These are phyloP conservation scores for Agriopis marginaria DNA, from an alignment of 2,888 invertebrate species.

Conservation along the genomic window DNA sequence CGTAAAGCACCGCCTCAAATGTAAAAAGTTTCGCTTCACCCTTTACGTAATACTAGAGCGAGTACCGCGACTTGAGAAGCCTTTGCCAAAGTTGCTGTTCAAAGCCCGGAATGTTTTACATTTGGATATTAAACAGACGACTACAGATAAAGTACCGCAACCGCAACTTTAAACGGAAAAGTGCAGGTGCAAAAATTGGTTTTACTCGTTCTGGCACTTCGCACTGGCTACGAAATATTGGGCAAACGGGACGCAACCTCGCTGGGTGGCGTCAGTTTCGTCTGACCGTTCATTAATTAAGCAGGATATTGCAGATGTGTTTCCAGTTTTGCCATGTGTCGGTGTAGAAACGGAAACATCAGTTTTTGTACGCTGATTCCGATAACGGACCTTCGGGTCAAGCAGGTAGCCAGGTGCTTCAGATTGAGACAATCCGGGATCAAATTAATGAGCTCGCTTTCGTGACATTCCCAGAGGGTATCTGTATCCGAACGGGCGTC, in stretches of 20 bases:
- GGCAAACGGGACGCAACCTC: slow-evolving; percentile 58
- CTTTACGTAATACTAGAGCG: slow-evolving; percentile 74
- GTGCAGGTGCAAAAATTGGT: slow-evolving; percentile 22
- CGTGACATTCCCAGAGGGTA: slow-evolving; percentile 66
- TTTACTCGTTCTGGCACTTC: too few relatives aligned
- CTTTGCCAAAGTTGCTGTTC: slow-evolving; percentile 78
- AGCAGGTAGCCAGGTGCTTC: slow-evolving; percentile 74
- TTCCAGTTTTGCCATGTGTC: slow-evolving; percentile 72
- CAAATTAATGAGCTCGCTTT: slow-evolving; percentile 56
- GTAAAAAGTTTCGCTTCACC: slow-evolving; percentile 83
- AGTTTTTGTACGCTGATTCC: slow-evolving; percentile 67
- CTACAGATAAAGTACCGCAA: slow-evolving; percentile 57
- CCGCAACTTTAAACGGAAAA: slow-evolving; percentile 30
- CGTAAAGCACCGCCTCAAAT: slow-evolving; percentile 75
- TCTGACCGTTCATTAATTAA: slow-evolving; percentile 64
- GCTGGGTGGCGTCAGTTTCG: slow-evolving; percentile 54
- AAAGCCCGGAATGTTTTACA: slow-evolving; percentile 81
- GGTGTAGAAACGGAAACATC: slow-evolving; percentile 68
- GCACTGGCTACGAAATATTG: slow-evolving; percentile 43
- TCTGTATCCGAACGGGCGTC: slow-evolving; percentile 50
- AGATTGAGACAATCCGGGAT: slow-evolving; percentile 55
- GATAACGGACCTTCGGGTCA: slow-evolving; percentile 73
- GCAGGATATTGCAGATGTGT: slow-evolving; percentile 74
- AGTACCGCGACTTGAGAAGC: slow-evolving; percentile 74
- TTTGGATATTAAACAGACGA: slow-evolving; percentile 72